These are phyloP conservation scores for Planiliza haematocheilus DNA, from an alignment of 2,113 vertebrate genomes.

Conservation along the genomic window DNA sequence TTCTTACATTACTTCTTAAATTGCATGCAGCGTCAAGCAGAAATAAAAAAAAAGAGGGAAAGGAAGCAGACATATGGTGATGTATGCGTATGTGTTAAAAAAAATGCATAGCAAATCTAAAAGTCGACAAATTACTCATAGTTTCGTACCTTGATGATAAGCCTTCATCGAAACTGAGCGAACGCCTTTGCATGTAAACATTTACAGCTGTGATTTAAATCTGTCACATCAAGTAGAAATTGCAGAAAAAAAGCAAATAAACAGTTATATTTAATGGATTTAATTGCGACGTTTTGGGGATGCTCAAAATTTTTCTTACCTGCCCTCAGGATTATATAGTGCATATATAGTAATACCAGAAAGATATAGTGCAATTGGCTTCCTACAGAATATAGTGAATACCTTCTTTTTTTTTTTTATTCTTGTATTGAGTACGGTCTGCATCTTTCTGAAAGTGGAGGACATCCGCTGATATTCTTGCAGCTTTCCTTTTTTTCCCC, in stretches of 20 bases:
- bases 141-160: not conserved
- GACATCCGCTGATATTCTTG: slow-evolving; percentile 27
- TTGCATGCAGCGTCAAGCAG: not conserved
- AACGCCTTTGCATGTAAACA: not conserved
- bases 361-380: not conserved
- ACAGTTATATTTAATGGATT: too few species aligned
- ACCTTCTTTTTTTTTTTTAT: not conserved
- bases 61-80: not conserved
- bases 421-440: slow-evolving; percentile 5
- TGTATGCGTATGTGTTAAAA: slow-evolving; percentile 19
- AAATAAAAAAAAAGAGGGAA: not conserved
- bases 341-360: not conserved
- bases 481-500: slow-evolving; percentile 17
- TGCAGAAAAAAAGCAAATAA: not conserved
- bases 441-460: slow-evolving; percentile 34
- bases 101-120: not conserved
- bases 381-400: not conserved
- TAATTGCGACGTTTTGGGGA: too few species aligned
- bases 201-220: not conserved
- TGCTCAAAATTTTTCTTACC: too few species aligned
- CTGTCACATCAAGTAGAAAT: not conserved
- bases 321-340: too few species aligned
- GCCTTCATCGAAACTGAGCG: not conserved
- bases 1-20: not conserved
- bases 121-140: not conserved